Conservation (phyloP, 2,113 vertebrate species). For the Chauna torquata region DNA sequence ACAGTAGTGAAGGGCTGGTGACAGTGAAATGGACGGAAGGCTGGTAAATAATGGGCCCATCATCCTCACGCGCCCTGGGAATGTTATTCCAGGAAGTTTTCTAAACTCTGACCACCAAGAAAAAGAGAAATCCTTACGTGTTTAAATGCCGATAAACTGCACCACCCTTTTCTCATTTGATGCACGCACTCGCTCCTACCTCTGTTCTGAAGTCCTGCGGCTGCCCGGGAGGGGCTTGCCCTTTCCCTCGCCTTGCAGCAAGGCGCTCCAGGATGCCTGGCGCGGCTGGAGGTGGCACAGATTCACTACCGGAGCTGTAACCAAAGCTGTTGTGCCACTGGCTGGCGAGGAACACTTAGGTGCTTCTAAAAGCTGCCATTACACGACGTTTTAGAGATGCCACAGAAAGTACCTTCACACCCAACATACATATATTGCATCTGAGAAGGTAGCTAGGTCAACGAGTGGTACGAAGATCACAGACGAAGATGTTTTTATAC, state of each 20-base stretch:
- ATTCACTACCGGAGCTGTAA: neutral
- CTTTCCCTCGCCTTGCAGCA: neutral
- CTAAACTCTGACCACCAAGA: too few species aligned
- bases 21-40: too few species aligned
- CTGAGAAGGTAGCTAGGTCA: neutral
- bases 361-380: neutral
- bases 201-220: neutral
- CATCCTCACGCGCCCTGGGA: too few species aligned
- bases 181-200: too few species aligned
- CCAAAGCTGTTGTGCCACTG: neutral
- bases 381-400: neutral
- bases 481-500: neutral
- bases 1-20: too few species aligned
- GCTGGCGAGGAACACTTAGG: neutral
- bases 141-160: too few species aligned
- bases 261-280: neutral
- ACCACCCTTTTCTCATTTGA: too few species aligned
- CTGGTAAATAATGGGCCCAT: too few species aligned
- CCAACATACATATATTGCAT: neutral
- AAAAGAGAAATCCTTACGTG: too few species aligned
- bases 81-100: too few species aligned
- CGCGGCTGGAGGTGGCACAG: neutral
- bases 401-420: neutral
- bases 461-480: neutral
- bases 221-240: too few species aligned